These are phyloP conservation scores for Rhinolophus sinicus DNA, from an alignment of 2,113 vertebrate genomes.

Conservation along the genomic window DNA sequence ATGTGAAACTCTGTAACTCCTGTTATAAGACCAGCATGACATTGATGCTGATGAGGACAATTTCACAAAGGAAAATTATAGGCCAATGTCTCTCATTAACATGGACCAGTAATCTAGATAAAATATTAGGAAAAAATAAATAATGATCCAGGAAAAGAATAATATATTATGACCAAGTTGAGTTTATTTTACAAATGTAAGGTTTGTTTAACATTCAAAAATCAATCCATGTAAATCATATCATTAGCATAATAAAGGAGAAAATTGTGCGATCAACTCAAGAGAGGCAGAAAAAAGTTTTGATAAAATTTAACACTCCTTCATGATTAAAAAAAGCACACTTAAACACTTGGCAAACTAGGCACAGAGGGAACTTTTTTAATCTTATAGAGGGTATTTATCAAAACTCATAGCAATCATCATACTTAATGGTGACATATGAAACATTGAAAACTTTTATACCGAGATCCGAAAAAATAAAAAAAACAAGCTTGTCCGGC, in stretches of 20 bases:
- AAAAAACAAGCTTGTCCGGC: neutral
- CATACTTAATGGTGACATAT: neutral
- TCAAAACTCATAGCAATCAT: neutral
- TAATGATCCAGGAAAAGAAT: neutral
- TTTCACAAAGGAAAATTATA: neutral
- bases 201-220: slow-evolving; percentile 1
- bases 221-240: neutral
- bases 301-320: neutral
- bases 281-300: neutral
- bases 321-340: neutral
- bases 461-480: neutral
- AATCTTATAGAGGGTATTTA: neutral
- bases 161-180: neutral
- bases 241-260: neutral
- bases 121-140: neutral
- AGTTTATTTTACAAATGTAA: slow-evolving; percentile 4
- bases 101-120: neutral
- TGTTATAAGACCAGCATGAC: neutral
- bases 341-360: neutral
- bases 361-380: neutral
- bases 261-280: neutral
- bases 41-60: neutral
- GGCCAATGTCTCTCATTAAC: neutral
- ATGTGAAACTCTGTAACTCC: neutral
- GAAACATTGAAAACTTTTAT: neutral